Conservation (phyloP, 2,113 vertebrate genomes). For the Heteronetta atricapilla region DNA sequence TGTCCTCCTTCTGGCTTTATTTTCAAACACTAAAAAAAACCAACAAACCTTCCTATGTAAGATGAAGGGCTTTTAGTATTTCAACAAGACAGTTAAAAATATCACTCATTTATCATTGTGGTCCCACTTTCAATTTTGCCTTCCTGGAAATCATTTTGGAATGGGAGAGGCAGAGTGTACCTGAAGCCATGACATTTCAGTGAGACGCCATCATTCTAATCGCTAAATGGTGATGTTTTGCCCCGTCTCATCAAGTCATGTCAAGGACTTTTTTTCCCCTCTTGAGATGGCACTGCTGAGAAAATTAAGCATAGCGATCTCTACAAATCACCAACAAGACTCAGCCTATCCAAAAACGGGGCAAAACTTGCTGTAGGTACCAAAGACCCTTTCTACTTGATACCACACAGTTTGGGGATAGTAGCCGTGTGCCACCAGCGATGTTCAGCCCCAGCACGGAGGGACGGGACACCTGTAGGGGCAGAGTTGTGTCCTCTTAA, state of each 20-base stretch:
- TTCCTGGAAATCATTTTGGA: slow-evolving; percentile 24
- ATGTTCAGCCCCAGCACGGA: neutral
- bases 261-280: neutral
- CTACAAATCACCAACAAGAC: neutral
- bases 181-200: neutral
- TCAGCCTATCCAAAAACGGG: neutral
- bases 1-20: neutral
- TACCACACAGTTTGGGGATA: neutral
- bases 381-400: neutral
- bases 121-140: neutral
- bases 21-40: neutral
- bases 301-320: neutral
- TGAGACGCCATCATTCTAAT: neutral
- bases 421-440: neutral
- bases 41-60: neutral
- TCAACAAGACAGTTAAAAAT: slow-evolving; percentile 5
- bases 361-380: neutral
- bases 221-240: neutral
- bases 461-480: neutral
- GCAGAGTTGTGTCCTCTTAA: neutral
- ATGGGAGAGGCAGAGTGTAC: neutral
- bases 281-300: neutral
- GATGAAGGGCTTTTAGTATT: neutral
- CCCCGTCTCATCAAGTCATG: neutral
- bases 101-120: neutral